phyloP scores from a whole-genome alignment of 64 coral and sea anemone species.

The Astreopora myriophthalma region DNA sequence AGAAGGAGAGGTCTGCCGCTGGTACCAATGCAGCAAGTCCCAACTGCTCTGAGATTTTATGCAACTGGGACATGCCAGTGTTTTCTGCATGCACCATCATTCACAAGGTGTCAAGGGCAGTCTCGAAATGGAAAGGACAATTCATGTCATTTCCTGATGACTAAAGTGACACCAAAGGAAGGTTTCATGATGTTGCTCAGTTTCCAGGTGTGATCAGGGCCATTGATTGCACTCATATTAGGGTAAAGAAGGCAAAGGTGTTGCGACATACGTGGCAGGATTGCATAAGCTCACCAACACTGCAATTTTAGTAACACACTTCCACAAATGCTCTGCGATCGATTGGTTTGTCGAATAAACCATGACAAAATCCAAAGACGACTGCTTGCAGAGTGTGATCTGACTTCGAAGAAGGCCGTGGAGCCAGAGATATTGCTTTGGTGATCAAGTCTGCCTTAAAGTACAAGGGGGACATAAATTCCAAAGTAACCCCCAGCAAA shows the following conservation, averaged over 20 bases:
- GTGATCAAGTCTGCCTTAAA: neutral
- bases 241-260: slow-evolving; percentile 7
- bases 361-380: slow-evolving; percentile 2
- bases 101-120: no score
- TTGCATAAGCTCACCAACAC: slow-evolving; percentile 34
- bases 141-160: no score
- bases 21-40: no score
- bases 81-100: no score
- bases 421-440: slow-evolving; percentile 6
- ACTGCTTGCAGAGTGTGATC: neutral
- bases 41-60: no score
- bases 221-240: no score
- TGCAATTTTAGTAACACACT: slow-evolving; percentile 6
- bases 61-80: no score
- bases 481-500: neutral
- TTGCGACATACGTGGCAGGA: slow-evolving; percentile 1
- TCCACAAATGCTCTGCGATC: slow-evolving; percentile 29
- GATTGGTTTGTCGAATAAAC: slow-evolving; percentile 16
- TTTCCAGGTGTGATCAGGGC: no score
- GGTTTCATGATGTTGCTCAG: no score
- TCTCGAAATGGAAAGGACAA: no score
- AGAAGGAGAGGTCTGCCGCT: no score
- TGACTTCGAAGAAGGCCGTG: neutral
- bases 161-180: no score
- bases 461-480: neutral